Evolutionary conservation across 2,888 invertebrate species (phyloP).

Genomic region (Leucoptera coffeella): DNA sequence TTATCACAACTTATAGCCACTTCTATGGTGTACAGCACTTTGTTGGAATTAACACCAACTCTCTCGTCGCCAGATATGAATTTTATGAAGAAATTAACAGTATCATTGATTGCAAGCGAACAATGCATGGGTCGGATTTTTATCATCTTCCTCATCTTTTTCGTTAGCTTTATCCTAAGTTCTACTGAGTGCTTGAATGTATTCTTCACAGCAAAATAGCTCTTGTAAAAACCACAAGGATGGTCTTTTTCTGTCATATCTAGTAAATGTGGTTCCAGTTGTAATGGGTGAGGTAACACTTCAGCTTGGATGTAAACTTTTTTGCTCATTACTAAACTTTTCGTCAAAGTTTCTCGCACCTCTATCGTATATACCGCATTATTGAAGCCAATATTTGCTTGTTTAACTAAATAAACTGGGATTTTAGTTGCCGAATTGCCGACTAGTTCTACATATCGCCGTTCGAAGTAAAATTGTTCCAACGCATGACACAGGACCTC

Average conservation of each 20-base stretch:
- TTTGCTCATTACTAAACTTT: conserved; percentile 14
- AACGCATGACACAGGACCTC: too few relatives aligned
- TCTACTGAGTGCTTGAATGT: conserved; percentile 16
- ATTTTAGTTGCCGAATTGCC: too few relatives aligned
- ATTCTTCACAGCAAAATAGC: conserved; percentile 18
- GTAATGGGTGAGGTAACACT: conserved; percentile 23
- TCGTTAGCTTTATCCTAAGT: conserved; percentile 20
- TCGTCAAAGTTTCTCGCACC: conserved; percentile 14
- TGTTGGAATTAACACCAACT: conserved; percentile 9
- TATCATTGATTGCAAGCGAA: too few relatives aligned
- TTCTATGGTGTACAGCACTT: too few relatives aligned
- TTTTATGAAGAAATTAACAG: too few relatives aligned
- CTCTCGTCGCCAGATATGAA: too few relatives aligned
- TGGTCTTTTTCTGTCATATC: conserved; percentile 23
- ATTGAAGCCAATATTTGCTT: conserved; percentile 23
- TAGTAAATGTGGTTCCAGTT: conserved; percentile 19
- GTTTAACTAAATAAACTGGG: conserved; percentile 20
- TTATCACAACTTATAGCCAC: too few relatives aligned
- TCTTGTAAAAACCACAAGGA: conserved; percentile 21
- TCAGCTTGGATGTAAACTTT: conserved; percentile 21
- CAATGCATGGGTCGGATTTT: conserved; percentile 19
- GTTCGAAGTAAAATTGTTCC: too few relatives aligned
- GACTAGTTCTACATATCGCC: too few relatives aligned
- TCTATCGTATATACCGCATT: conserved; percentile 22
- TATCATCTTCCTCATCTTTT: conserved; percentile 24